Evolutionary conservation across 1,140 invertebrate genomes (phyloP), one percentile per base, ranked within the genome.

Genomic region (Dendroctonus ponderosae): DNA sequence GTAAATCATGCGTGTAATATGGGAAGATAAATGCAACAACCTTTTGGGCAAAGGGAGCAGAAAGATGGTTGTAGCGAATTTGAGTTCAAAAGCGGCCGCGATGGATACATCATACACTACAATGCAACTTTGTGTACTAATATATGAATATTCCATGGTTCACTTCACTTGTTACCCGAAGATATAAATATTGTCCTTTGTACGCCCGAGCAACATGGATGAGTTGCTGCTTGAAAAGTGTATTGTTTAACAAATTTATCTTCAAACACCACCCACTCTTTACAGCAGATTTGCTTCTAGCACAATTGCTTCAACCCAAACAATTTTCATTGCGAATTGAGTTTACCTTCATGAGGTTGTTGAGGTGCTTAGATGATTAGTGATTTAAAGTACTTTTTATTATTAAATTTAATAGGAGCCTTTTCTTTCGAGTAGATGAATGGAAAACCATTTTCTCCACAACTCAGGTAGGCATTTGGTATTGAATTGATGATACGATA

Each of bases 71-170:
- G 43, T 73, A 70, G 67, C 61, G 62, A 69, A 69, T 70, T 68
- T 68, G 46, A 68, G 67, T 71, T 73, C 72, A 73, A 75, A 75
- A 70, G 71, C 53, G 46, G 56, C 72, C 70, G 65, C 62, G 62
- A 62, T 69, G 66, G 59, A 69, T 70, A 68, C 65, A 70, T 68
- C 70, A 56, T 65, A 50, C 66, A 74, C 70, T 52, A 52, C 50
- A 75, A 75, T 70, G 72, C 72, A 75, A 73, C 72, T 73, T 75
- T 75, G 71, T 74, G 70, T 74, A 72, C 72, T 72, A 74, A 74
- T 74, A 75, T 72, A 75, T 71, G 73, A 72, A 75, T 75, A 72
- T 66, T 75, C 62, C 72, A 73, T 64, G 70, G 66, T 71, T 73
- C 67, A 67, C 68, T 73, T 70, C 70, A 73, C 73, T 71, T 70